These are phyloP conservation scores for Anguilla anguilla DNA, from an alignment of 2,797 vertebrate species.

Conservation along the genomic window DNA sequence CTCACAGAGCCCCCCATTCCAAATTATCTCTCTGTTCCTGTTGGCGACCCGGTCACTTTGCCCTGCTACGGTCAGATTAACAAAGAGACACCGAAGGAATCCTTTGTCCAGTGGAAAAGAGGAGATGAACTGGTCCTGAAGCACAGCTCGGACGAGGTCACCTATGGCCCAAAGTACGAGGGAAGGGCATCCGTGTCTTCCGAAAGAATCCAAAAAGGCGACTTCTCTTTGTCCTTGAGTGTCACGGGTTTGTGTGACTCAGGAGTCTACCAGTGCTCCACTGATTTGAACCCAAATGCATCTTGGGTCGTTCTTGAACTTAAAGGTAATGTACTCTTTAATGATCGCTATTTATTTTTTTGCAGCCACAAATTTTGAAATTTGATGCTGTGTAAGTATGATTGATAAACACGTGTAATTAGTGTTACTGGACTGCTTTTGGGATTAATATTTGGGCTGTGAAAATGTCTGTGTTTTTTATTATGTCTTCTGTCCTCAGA, in stretches of 20 bases:
- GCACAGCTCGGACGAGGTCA: background rate
- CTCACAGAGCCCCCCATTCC: background rate
- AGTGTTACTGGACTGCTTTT: too few relatives aligned
- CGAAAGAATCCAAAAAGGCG: background rate
- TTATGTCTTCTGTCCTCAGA: background rate
- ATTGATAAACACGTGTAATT: too few relatives aligned
- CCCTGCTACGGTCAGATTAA: background rate
- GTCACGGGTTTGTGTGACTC: background rate
- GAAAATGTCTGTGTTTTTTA: background rate
- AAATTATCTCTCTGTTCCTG: background rate
- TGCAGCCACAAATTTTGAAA: background rate
- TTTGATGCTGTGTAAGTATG: background rate
- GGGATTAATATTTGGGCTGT: background rate
- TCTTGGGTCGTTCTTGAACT: background rate
- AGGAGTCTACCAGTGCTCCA: background rate
- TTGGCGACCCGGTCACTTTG: background rate
- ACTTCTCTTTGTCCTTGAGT: background rate
- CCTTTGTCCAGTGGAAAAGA: constrained; percentile 3
- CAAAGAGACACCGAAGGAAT: background rate
- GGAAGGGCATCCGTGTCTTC: background rate
- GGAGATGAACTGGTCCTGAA: background rate
- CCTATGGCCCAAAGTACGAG: background rate
- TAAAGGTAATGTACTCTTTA: background rate
- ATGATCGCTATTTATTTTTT: background rate
- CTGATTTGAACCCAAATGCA: background rate